phyloP scores from a whole-genome alignment of 64 coral and sea anemone genomes.

The Catalaphyllia jardinei region DNA sequence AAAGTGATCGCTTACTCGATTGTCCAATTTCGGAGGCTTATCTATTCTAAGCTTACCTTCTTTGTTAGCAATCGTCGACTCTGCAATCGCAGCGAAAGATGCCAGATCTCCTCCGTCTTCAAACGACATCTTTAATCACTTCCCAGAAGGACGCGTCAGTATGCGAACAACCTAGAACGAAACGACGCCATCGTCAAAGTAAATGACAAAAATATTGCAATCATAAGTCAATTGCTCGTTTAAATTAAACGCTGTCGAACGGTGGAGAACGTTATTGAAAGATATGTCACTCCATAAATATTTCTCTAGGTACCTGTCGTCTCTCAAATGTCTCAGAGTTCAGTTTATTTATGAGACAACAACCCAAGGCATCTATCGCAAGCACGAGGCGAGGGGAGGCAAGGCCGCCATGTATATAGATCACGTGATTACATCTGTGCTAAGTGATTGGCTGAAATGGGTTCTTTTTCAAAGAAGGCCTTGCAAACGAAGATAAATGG shows the following conservation, averaged over 20 bases:
- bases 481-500: neutral
- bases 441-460: slow-evolving; percentile 62
- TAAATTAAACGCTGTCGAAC: neutral
- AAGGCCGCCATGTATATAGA: slow-evolving; percentile 70
- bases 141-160: slow-evolving; percentile 10
- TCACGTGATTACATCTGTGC: slow-evolving; percentile 62
- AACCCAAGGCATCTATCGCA: neutral
- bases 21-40: neutral
- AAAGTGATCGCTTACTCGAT: slow-evolving; percentile 14
- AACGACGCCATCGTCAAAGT: slow-evolving; percentile 18
- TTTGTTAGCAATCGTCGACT: slow-evolving; percentile 79
- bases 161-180: slow-evolving; percentile 24
- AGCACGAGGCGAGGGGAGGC: slow-evolving; percentile 73
- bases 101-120: slow-evolving; percentile 88
- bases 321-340: slow-evolving; percentile 27
- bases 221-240: neutral
- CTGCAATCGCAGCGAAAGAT: slow-evolving; percentile 86
- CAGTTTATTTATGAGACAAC: slow-evolving; percentile 17
- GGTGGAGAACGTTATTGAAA: neutral
- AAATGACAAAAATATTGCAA: neutral
- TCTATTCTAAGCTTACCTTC: slow-evolving; percentile 63
- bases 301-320: neutral
- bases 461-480: slow-evolving; percentile 25
- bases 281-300: neutral
- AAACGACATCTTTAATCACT: slow-evolving; percentile 78